Conservation (phyloP, 1,140 invertebrate genomes). For the Lepidostoma basale region DNA sequence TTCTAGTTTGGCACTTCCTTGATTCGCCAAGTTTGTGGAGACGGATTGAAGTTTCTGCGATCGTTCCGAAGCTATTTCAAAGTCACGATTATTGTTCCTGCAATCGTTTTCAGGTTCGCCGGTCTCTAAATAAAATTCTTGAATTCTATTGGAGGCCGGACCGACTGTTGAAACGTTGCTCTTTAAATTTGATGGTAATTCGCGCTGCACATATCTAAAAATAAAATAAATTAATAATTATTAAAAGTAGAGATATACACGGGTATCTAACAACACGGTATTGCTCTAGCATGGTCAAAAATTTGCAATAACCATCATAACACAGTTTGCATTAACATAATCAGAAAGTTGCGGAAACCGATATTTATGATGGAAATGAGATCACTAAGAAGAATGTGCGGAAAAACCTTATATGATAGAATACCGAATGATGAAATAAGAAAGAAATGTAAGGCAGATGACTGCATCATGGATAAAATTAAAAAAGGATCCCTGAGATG, state of each 20-base stretch:
- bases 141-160: not conserved
- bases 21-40: not conserved
- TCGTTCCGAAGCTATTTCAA: slow-evolving; percentile 25
- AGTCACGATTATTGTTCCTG: not conserved
- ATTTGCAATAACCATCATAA: no score
- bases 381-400: no score
- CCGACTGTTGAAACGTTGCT: not conserved
- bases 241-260: not conserved
- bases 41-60: not conserved
- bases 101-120: slow-evolving; percentile 3
- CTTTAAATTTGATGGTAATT: not conserved
- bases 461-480: no score
- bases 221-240: not conserved
- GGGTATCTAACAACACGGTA: no score
- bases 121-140: slow-evolving; percentile 11
- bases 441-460: no score
- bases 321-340: no score
- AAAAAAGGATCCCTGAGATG: no score
- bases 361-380: no score
- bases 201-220: slow-evolving; percentile 5
- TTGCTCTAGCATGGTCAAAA: no score
- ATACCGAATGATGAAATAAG: no score
- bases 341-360: no score
- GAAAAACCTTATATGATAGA: no score
- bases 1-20: not conserved